A percentile compares a stretch with the other conserved stretches of the same genome.
These are phyloP conservation scores for Microtus obscurus DNA, from an alignment of 2,797 vertebrate genomes.

Conservation along the genomic window DNA sequence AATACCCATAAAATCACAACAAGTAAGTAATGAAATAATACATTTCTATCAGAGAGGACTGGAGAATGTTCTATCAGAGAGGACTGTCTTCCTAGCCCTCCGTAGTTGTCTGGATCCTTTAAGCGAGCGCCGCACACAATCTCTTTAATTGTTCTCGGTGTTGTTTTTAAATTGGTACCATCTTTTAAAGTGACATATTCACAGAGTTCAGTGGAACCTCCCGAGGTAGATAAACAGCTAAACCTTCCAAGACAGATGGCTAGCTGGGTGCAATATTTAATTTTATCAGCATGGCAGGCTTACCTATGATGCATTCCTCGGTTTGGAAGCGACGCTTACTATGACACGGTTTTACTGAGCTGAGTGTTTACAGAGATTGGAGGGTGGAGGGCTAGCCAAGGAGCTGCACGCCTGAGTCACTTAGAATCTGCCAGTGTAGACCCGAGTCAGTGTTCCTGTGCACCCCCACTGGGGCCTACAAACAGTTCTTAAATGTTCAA, in stretches of 20 bases:
- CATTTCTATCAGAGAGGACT: neutral
- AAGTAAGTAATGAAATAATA: conserved; percentile 37
- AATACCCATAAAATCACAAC: conserved; percentile 39
- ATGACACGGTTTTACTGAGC: conserved; percentile 51
- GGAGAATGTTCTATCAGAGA: conserved; percentile 18
- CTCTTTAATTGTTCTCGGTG: conserved; percentile 47
- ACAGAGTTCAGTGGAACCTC: conserved; percentile 26
- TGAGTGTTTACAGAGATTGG: conserved; percentile 27
- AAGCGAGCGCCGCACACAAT: neutral
- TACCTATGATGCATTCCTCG: conserved; percentile 28
- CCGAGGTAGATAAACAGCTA: conserved; percentile 50
- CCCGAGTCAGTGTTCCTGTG: neutral
- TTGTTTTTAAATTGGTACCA: conserved; percentile 61
- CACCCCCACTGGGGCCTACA: neutral
- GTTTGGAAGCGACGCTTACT: conserved; percentile 25
- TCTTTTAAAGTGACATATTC: conserved; percentile 53
- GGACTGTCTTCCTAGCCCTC: neutral
- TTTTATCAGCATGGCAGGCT: conserved; percentile 38
- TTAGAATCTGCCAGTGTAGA: neutral
- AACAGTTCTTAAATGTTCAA: neutral
- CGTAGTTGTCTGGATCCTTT: conserved; percentile 1
- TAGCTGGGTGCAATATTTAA: conserved; percentile 53
- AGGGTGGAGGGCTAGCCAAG: neutral
- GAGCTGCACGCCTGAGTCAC: neutral
- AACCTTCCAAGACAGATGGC: conserved; percentile 57